Evolutionary conservation across 1,140 invertebrate genomes (phyloP).

Genomic region (Aphelenchoides besseyi): DNA sequence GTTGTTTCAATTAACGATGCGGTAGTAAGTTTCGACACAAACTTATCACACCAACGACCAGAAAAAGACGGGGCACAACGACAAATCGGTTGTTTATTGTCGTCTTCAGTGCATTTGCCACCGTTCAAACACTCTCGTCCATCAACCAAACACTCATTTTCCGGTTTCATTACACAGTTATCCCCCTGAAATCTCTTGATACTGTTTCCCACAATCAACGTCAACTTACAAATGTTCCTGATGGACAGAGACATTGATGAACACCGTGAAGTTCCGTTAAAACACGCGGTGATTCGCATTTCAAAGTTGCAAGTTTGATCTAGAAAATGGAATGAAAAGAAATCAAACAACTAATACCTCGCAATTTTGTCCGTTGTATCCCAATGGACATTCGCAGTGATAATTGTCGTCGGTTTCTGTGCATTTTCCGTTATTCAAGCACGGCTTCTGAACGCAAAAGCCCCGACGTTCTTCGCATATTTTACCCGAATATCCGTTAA

Average conservation of each 20-base stretch:
- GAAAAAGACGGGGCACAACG: slow-evolving; percentile 13
- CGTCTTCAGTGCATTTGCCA: slow-evolving; percentile 14
- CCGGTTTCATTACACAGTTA: neutral
- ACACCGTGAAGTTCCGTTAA: neutral
- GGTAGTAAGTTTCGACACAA: neutral
- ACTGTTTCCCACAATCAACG: neutral
- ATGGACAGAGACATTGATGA: neutral
- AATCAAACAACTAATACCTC: neutral
- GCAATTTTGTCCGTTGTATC: slow-evolving; percentile 5
- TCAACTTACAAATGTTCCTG: neutral
- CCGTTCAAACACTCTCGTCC: slow-evolving; percentile 18
- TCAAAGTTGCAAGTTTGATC: slow-evolving; percentile 7
- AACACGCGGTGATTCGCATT: neutral
- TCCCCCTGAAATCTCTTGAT: neutral
- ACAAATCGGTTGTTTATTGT: neutral
- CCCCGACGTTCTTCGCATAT: slow-evolving; percentile 25
- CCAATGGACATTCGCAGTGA: neutral
- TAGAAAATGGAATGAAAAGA: neutral
- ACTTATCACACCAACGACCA: slow-evolving; percentile 25
- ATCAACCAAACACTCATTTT: slow-evolving; percentile 17
- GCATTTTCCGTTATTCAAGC: slow-evolving; percentile 12
- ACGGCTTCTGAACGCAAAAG: slow-evolving; percentile 24
- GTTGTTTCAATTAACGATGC: neutral
- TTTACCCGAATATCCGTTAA: slow-evolving; percentile 7
- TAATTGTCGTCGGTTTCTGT: neutral